Evolutionary conservation across 2,888 invertebrate genomes (phyloP).

Genomic region (Ferdinandea cuprea): DNA sequence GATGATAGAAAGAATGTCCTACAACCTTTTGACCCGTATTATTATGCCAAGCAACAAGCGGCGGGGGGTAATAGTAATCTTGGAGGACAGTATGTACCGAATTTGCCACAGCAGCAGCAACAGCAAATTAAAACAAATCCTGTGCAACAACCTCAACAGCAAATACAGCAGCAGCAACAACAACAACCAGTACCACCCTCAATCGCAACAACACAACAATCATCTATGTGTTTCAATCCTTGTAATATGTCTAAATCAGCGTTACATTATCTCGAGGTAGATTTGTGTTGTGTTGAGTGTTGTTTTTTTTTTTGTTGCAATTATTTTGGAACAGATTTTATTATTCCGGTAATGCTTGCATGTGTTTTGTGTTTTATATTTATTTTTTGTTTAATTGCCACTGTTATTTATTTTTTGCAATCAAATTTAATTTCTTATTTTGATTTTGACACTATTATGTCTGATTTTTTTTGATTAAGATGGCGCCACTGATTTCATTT

Average conservation of each 20-base stretch:
- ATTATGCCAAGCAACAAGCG: constrained; percentile 79
- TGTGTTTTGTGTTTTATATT: too few species aligned
- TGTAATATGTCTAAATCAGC: constrained; percentile 81
- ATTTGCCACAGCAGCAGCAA: constrained; percentile 74
- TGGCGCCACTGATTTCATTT: too few species aligned
- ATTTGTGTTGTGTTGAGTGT: constrained; percentile 75
- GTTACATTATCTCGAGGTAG: constrained; percentile 82
- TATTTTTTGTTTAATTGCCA: constrained; percentile 2
- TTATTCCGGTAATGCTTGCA: constrained; percentile 31
- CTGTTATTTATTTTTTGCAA: constrained; percentile 7
- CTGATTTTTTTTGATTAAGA: background rate
- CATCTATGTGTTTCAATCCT: constrained; percentile 78
- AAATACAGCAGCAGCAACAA: constrained; percentile 75
- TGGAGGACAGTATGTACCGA: constrained; percentile 46
- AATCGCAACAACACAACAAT: constrained; percentile 77
- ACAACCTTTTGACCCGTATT: constrained; percentile 80
- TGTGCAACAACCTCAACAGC: constrained; percentile 75
- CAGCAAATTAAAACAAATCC: constrained; percentile 53
- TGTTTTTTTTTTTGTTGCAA: constrained; percentile 47
- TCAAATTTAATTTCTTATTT: too few species aligned
- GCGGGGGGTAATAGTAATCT: constrained; percentile 54
- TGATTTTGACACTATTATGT: too few species aligned
- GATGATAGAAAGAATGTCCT: constrained; percentile 77
- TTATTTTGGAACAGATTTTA: constrained; percentile 7
- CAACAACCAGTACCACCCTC: constrained; percentile 70